Percentiles rank a stretch among this genome's conserved stretches.
These are phyloP conservation scores for Pseudococcus viburni DNA, from an alignment of 2,888 invertebrate genomes.

Conservation along the genomic window DNA sequence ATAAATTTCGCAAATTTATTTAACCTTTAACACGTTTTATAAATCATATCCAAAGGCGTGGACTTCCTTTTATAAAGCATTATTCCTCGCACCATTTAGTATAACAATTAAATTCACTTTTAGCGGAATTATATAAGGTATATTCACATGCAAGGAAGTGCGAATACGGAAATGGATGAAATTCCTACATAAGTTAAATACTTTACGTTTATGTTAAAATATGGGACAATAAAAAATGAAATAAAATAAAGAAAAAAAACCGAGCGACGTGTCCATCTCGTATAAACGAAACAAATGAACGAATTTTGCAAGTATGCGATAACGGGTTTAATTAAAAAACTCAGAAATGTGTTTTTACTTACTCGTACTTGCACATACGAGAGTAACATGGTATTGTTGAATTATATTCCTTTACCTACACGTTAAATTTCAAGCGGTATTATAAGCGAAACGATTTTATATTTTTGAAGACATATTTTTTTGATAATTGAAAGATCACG, in stretches of 20 bases:
- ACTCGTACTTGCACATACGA: not conserved
- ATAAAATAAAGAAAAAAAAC: not conserved
- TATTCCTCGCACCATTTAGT: conserved; percentile 51
- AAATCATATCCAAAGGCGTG: conserved; percentile 23
- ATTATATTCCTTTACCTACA: not conserved
- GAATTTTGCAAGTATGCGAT: conserved; percentile 24
- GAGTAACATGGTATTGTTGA: conserved; percentile 7
- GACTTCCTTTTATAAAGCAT: conserved; percentile 32
- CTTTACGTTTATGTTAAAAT: conserved; percentile 36
- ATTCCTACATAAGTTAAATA: conserved; percentile 29
- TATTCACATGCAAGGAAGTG: conserved; percentile 32
- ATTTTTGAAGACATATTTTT: not conserved
- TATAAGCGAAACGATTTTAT: not conserved
- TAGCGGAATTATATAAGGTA: conserved; percentile 27
- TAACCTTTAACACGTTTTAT: conserved; percentile 38
- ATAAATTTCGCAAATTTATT: conserved; percentile 38
- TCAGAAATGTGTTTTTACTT: not conserved
- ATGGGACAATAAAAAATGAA: conserved; percentile 24
- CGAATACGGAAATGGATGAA: conserved; percentile 46
- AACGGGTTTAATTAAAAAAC: conserved; percentile 37
- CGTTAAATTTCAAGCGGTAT: conserved; percentile 12
- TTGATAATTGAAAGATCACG: conserved; percentile 19
- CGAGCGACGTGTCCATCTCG: conserved; percentile 7
- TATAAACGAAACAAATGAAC: conserved; percentile 6
- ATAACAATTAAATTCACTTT: conserved; percentile 50